Evolutionary conservation across 1,140 invertebrate genomes (phyloP), one percentile per base, ranked within the genome.

Genomic region (Hypsibius dujardini): DNA sequence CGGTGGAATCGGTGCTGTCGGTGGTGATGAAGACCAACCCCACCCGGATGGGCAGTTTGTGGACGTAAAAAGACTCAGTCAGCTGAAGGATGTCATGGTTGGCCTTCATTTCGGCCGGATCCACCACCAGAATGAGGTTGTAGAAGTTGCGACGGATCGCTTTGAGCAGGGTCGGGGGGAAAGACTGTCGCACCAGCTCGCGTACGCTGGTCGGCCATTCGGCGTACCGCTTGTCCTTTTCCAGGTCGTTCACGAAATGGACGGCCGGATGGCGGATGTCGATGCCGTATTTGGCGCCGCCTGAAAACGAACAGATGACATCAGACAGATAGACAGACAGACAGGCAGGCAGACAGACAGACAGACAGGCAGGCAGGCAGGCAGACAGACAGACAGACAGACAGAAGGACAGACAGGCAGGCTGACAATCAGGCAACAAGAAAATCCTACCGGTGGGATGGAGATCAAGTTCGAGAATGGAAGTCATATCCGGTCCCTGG

Each of bases 181-280:
- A 98, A 0, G 92, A 94, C 59, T 95, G 94, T 71, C 92, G 83
- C 59, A 99, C 81, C 70, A 99, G 80, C 75, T 97, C 91, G 77
- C 89, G 88, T 69, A 94, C 84, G 59, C 87, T 90, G 1, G 85
- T 82, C 0, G 92, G 87, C 95, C 94, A 98, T 70, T 87, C 83
- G 14, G 83, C 82, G 76, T 96, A 96, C 70, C 87, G 84, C 62
- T 85, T 83, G 82, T 98, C 95, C 3, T 84, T 86, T 81, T 98
- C 94, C 69, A 99, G 86, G 79, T 98, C 90, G 79, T 98, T 98
- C 1, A 96, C 82, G 87, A 91, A 98, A 76, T 88, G 85, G 7
- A 97, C 86, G 0, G 92, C 87, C 0, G 89, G 86, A 79, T 97
- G 93, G 74, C 92, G 83, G 60, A 97, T 90, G 78, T 96, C 92